Evolutionary conservation across 2,113 vertebrate genomes (phyloP).

Genomic region (Spermophilus dauricus): DNA sequence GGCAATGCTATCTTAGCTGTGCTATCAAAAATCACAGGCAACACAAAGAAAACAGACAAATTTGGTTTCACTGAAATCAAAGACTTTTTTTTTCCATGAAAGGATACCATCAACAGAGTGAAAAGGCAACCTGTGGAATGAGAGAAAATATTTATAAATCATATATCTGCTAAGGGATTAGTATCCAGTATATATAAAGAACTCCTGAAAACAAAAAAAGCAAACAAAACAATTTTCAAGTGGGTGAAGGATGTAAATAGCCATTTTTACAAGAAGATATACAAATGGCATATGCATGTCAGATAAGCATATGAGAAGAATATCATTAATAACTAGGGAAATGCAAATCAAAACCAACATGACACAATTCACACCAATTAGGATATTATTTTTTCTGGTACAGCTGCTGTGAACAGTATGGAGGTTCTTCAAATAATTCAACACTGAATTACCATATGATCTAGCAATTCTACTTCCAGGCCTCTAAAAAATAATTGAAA

Average conservation of each 20-base stretch:
- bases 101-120: not conserved
- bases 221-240: not conserved
- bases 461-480: not conserved
- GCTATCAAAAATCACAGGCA: not conserved
- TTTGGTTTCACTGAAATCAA: not conserved
- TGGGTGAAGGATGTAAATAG: not conserved
- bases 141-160: slow-evolving; percentile 19
- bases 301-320: not conserved
- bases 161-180: not conserved
- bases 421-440: not conserved
- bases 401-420: not conserved
- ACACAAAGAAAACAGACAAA: not conserved
- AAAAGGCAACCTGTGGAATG: not conserved
- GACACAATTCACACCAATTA: not conserved
- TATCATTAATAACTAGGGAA: not conserved
- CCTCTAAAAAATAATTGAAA: not conserved
- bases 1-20: not conserved
- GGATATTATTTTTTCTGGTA: not conserved
- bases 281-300: not conserved
- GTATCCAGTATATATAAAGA: slow-evolving; percentile 35
- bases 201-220: slow-evolving; percentile 3
- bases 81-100: not conserved
- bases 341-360: not conserved
- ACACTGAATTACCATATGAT: not conserved
- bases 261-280: not conserved